Percentiles rank a stretch among this genome's conserved stretches.
Evolutionary conservation across 2,888 invertebrate genomes (phyloP).

Genomic region (Anthoptus insignis): DNA sequence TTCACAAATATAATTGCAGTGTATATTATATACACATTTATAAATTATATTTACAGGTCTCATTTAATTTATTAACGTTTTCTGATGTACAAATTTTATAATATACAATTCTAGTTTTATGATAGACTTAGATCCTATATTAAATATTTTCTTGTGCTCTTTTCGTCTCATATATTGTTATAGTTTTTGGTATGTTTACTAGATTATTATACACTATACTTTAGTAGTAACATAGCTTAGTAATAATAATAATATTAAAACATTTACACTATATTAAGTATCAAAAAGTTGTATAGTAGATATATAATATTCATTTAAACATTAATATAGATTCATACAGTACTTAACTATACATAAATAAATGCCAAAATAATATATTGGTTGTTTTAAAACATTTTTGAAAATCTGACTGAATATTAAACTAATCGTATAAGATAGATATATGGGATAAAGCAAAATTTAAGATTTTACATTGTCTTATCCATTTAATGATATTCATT

Average conservation of each 20-base stretch:
- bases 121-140: slow-evolving; percentile 7
- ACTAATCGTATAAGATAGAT: background rate
- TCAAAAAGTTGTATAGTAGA: background rate
- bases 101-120: slow-evolving; percentile 35
- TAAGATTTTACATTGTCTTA: background rate
- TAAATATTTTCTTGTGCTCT: slow-evolving; percentile 1
- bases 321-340: background rate
- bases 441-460: background rate
- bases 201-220: background rate
- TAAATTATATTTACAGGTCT: slow-evolving; percentile 22
- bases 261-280: background rate
- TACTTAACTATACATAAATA: slow-evolving; percentile 1
- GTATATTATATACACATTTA: slow-evolving; percentile 6
- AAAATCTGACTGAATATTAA: background rate
- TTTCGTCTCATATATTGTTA: slow-evolving; percentile 12
- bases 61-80: slow-evolving; percentile 38
- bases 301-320: slow-evolving; percentile 7
- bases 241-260: background rate
- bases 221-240: background rate
- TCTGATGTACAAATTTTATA: slow-evolving; percentile 46
- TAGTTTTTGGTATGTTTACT: slow-evolving; percentile 11
- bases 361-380: background rate
- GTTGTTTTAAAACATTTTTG: background rate
- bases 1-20: background rate
- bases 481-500: background rate